Conservation (phyloP, 2,797 vertebrate species). For the Falco peregrinus region DNA sequence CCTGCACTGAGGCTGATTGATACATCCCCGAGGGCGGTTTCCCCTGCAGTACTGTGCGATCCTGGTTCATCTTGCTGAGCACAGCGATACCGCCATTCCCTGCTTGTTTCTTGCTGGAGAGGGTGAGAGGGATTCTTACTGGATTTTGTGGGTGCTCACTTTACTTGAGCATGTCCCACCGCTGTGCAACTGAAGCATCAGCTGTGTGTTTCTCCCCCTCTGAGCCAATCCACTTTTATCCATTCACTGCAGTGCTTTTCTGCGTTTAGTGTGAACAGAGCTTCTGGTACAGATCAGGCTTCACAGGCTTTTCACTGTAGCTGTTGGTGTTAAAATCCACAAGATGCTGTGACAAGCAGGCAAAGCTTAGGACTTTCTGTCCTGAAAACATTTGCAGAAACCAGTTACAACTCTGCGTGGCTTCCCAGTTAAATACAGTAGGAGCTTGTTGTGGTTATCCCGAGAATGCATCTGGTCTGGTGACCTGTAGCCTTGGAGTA, state of each 20-base stretch:
- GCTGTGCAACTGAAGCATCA: background rate
- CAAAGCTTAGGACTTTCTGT: slow-evolving; percentile 33
- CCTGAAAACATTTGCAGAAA: slow-evolving; percentile 34
- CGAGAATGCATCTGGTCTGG: background rate
- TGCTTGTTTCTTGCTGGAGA: background rate
- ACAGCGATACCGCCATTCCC: background rate
- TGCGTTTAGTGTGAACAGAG: background rate
- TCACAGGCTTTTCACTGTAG: background rate
- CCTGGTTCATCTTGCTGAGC: background rate
- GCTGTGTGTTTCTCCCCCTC: background rate
- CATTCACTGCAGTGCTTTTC: background rate
- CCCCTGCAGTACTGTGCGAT: background rate
- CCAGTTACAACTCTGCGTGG: background rate
- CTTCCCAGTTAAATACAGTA: slow-evolving; percentile 17
- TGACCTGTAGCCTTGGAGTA: background rate
- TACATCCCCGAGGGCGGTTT: background rate
- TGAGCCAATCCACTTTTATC: background rate
- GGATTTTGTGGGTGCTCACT: background rate
- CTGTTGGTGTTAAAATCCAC: slow-evolving; percentile 38
- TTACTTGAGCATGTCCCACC: background rate
- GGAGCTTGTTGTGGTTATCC: slow-evolving; percentile 1
- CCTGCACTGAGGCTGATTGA: accelerated
- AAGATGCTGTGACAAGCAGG: slow-evolving; percentile 32
- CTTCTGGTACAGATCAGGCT: slow-evolving; percentile 4
- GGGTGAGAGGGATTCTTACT: background rate